Percentiles rank a stretch among this genome's conserved stretches.
phyloP scores from a whole-genome alignment of 1,140 invertebrate species.

The Mycetomoellerius zeteki region DNA sequence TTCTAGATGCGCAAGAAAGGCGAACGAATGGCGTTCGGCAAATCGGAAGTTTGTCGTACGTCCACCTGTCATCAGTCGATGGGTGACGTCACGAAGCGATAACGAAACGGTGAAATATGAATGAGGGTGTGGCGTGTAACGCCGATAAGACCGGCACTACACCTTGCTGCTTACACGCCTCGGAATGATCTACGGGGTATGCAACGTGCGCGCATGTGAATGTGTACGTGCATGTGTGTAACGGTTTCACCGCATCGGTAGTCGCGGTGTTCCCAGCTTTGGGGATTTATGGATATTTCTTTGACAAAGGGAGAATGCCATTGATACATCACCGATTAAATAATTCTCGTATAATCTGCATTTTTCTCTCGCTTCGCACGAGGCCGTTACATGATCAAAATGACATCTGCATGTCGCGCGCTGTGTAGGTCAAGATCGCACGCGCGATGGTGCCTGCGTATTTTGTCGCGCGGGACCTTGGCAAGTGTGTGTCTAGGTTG shows the following conservation, averaged over 20 bases:
- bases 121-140: constrained; percentile 30
- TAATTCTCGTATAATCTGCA: constrained; percentile 30
- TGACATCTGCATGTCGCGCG: constrained; percentile 62
- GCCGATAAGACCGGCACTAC: constrained; percentile 47
- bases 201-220: neutral
- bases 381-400: constrained; percentile 56
- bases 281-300: neutral
- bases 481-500: constrained; percentile 76
- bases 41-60: constrained; percentile 7
- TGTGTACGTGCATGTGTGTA: neutral
- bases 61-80: constrained; percentile 38
- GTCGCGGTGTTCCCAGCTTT: constrained; percentile 3
- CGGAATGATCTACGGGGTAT: neutral
- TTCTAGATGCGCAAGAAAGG: neutral
- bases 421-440: constrained; percentile 76
- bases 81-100: constrained; percentile 42
- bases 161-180: neutral
- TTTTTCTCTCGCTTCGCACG: constrained; percentile 16
- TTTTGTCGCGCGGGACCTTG: constrained; percentile 80
- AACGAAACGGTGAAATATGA: constrained; percentile 54
- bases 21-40: neutral
- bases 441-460: constrained; percentile 66
- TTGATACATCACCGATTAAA: neutral
- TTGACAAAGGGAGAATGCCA: no score
- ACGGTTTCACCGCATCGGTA: constrained; percentile 6